Evolutionary conservation across 2,113 vertebrate species (phyloP).

Genomic region (Uropsilus gracilis): DNA sequence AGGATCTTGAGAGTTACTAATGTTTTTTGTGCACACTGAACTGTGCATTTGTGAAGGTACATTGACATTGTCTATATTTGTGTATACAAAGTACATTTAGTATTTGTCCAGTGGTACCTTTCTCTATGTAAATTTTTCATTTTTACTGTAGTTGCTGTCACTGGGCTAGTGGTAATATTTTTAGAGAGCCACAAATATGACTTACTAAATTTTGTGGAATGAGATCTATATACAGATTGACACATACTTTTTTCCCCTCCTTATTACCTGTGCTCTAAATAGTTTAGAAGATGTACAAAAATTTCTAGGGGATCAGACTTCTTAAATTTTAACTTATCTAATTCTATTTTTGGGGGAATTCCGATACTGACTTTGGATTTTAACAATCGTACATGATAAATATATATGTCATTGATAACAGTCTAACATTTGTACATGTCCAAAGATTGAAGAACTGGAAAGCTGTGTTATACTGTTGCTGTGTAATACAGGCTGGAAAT

Average conservation of each 20-base stretch:
- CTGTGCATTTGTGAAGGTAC: neutral
- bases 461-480: neutral
- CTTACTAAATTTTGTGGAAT: slow-evolving; percentile 16
- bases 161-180: neutral
- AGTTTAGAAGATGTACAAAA: neutral
- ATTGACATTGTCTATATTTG: neutral
- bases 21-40: neutral
- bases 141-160: slow-evolving; percentile 1
- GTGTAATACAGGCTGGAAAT: neutral
- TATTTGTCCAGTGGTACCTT: neutral
- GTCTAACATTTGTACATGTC: neutral
- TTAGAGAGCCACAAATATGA: neutral
- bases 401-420: neutral
- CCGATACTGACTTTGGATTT: neutral
- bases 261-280: neutral
- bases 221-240: neutral
- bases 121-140: neutral
- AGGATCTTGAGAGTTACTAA: neutral
- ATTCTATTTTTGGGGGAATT: neutral
- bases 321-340: neutral
- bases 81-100: slow-evolving; percentile 20
- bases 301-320: neutral
- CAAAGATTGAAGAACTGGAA: neutral
- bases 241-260: neutral
- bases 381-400: neutral